Conservation (phyloP, 2,888 invertebrate genomes). For the Andrena bicolor region DNA sequence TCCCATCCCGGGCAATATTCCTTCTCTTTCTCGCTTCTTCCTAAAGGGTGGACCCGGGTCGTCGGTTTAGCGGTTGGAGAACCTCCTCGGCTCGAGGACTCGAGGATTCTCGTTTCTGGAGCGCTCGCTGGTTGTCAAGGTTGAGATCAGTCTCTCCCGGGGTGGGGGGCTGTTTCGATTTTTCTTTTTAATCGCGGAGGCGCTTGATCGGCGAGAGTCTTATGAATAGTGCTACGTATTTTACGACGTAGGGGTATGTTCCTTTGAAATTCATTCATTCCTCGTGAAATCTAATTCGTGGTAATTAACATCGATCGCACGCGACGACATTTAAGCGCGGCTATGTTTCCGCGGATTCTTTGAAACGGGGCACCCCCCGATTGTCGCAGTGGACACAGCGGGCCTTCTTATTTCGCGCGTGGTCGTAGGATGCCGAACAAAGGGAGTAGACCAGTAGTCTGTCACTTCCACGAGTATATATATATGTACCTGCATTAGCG, state of each 20-base stretch:
- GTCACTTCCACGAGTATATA: conserved; percentile 1
- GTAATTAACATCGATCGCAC: too few relatives aligned
- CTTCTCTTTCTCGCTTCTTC: not conserved
- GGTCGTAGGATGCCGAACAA: not conserved
- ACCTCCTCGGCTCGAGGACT: conserved; percentile 6
- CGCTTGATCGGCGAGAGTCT: conserved; percentile 4
- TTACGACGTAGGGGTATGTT: not conserved
- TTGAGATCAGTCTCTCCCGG: conserved; percentile 18
- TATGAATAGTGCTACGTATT: not conserved
- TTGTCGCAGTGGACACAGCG: too few relatives aligned
- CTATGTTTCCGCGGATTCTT: too few relatives aligned
- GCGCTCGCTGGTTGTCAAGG: conserved; percentile 37
- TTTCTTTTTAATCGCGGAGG: not conserved
- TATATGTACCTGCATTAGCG: conserved; percentile 30
- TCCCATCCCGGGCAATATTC: too few relatives aligned
- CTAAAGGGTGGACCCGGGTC: conserved; percentile 6
- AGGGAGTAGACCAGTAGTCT: conserved; percentile 20
- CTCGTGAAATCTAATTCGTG: too few relatives aligned
- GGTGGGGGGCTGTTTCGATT: not conserved
- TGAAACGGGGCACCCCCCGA: not conserved
- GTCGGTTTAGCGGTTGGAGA: not conserved
- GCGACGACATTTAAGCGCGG: too few relatives aligned
- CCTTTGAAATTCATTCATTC: too few relatives aligned
- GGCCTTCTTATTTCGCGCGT: not conserved
- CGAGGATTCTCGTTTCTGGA: not conserved